Percentiles rank a stretch among this genome's conserved stretches.
Evolutionary conservation across 1,140 invertebrate species (phyloP).

Genomic region (Cotesia chilonis): DNA sequence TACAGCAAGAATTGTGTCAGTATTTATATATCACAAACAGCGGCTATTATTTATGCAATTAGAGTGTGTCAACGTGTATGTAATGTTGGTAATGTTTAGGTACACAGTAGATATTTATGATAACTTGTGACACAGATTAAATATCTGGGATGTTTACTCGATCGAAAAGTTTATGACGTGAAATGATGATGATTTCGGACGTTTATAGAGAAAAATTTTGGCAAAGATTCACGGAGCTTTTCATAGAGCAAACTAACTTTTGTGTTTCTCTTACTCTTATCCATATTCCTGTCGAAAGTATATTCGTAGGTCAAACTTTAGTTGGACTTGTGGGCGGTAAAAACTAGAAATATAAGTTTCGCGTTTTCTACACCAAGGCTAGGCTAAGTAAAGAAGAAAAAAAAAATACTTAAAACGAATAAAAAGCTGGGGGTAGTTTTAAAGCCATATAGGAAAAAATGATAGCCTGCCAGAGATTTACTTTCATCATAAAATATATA

Average conservation of each 20-base stretch:
- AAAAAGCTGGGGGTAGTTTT: not conserved
- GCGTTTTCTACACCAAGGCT: not conserved
- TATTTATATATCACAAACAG: too few species aligned
- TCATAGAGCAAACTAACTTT: not conserved
- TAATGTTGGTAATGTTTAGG: not conserved
- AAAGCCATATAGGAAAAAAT: too few species aligned
- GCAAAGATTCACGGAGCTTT: slow-evolving; percentile 29
- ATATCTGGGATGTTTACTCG: not conserved
- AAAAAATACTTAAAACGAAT: not conserved
- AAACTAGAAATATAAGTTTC: not conserved
- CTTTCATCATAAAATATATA: slow-evolving; percentile 4
- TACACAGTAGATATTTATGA: not conserved
- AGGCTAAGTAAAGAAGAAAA: not conserved
- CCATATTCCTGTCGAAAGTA: not conserved
- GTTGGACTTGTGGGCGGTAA: not conserved
- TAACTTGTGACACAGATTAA: too few species aligned
- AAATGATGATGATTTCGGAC: slow-evolving; percentile 49
- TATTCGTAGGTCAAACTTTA: slow-evolving; percentile 20
- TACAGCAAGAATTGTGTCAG: too few species aligned
- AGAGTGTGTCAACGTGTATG: too few species aligned
- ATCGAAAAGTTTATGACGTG: slow-evolving; percentile 43
- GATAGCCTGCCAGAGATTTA: not conserved
- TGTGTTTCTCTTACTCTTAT: not conserved
- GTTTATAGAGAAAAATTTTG: slow-evolving; percentile 53
- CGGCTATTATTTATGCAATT: too few species aligned